Percentiles rank a stretch among this genome's conserved stretches.
These are phyloP conservation scores for Lipophrys pholis DNA, from an alignment of 2,113 vertebrate genomes.

Conservation along the genomic window DNA sequence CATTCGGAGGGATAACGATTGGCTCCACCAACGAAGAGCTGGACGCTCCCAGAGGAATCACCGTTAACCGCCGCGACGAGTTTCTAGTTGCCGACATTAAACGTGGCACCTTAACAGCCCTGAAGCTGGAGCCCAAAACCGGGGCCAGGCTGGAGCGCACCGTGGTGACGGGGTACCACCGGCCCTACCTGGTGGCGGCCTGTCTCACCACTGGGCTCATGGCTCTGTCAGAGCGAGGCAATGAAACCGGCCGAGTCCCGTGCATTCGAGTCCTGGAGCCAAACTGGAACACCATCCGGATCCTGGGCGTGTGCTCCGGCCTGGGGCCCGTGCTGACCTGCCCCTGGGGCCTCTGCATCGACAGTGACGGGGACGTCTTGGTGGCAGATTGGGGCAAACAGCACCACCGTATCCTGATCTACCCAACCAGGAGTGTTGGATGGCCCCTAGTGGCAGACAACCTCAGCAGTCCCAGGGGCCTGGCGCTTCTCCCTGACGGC, in stretches of 20 bases:
- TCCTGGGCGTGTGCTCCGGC: constrained; percentile 82
- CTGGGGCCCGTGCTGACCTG: constrained; percentile 81
- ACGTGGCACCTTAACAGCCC: constrained; percentile 79
- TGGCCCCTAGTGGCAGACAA: constrained; percentile 75
- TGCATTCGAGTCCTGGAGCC: constrained; percentile 86
- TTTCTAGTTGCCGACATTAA: constrained; percentile 86
- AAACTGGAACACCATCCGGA: constrained; percentile 81
- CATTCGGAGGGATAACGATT: constrained; percentile 78
- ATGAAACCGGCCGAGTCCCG: constrained; percentile 79
- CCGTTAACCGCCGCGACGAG: constrained; percentile 77
- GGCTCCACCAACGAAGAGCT: constrained; percentile 76
- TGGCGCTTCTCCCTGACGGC: constrained; percentile 80
- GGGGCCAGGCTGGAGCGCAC: constrained; percentile 79
- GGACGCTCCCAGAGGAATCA: constrained; percentile 84
- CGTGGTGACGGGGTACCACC: constrained; percentile 81
- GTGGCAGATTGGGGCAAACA: constrained; percentile 85
- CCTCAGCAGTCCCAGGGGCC: constrained; percentile 83
- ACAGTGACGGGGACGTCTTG: constrained; percentile 82
- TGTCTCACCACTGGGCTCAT: constrained; percentile 80
- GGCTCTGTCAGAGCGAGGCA: constrained; percentile 84
- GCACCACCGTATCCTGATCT: constrained; percentile 79
- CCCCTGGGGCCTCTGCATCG: constrained; percentile 87
- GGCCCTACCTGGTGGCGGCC: constrained; percentile 84
- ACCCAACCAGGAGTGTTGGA: constrained; percentile 76
- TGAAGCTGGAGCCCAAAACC: constrained; percentile 80